phyloP scores from a whole-genome alignment of 2,888 invertebrate genomes.

The Scaptomyza reducta region DNA sequence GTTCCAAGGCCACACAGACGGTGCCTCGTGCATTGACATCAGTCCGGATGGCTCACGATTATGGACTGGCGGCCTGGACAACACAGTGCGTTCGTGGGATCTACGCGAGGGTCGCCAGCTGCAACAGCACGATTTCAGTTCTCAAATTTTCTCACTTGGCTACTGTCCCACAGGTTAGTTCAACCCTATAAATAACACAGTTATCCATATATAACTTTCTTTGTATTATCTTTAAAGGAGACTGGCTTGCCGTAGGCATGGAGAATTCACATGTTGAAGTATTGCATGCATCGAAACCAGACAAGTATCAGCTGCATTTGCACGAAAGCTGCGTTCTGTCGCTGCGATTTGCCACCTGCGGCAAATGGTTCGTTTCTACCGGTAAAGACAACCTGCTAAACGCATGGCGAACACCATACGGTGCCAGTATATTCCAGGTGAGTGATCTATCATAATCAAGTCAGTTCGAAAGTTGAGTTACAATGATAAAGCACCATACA shows the following conservation, averaged over 20 bases:
- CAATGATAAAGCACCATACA: neutral
- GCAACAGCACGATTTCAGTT: constrained; percentile 97
- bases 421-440: constrained; percentile 99
- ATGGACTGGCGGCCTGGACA: constrained; percentile 98
- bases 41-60: constrained; percentile 95
- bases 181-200: neutral
- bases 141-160: constrained; percentile 93
- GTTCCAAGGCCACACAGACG: constrained; percentile 98
- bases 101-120: constrained; percentile 95
- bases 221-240: constrained; percentile 85
- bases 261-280: constrained; percentile 99
- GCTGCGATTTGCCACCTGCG: constrained; percentile 96
- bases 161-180: constrained; percentile 94
- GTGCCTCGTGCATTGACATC: constrained; percentile 98
- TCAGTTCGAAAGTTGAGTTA: neutral
- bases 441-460: constrained; percentile 30
- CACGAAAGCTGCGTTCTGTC: constrained; percentile 99
- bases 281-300: constrained; percentile 93
- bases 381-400: constrained; percentile 99
- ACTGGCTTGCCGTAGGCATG: constrained; percentile 99
- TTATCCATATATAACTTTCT: neutral
- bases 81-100: constrained; percentile 98
- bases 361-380: constrained; percentile 99
- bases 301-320: constrained; percentile 97
- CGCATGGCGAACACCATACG: constrained; percentile 99